phyloP scores from a whole-genome alignment of 2,888 invertebrate genomes.

The Tipula lateralis region DNA sequence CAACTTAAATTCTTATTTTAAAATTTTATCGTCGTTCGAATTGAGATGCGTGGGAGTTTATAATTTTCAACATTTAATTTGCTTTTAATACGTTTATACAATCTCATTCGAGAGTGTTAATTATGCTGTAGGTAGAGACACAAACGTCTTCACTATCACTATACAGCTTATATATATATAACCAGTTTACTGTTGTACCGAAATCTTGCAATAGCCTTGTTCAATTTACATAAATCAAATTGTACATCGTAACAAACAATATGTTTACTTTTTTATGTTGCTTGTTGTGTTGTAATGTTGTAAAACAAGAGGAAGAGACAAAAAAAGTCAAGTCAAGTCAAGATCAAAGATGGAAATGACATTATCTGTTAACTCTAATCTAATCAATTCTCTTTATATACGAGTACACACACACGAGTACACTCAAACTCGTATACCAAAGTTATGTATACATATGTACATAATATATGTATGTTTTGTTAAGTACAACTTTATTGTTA shows the following conservation, averaged over 20 bases:
- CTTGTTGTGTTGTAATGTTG: background rate
- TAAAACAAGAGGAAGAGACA: background rate
- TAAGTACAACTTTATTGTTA: background rate
- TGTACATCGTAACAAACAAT: background rate
- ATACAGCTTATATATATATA: background rate
- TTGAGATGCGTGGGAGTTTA: background rate
- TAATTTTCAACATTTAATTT: background rate
- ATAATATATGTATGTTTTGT: background rate
- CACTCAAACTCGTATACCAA: background rate
- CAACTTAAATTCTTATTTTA: background rate
- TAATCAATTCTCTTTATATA: background rate
- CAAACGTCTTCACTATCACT: background rate
- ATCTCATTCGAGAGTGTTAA: background rate
- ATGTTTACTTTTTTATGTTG: background rate
- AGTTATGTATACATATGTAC: background rate
- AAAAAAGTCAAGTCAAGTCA: background rate
- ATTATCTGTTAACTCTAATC: constrained; percentile 24
- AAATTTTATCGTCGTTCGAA: background rate
- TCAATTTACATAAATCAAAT: background rate
- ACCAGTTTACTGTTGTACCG: background rate
- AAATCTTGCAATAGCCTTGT: background rate
- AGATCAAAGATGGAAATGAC: constrained; percentile 19
- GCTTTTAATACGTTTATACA: background rate
- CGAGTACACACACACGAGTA: background rate
- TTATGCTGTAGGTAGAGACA: background rate